Conservation (phyloP, 2,113 vertebrate species). For the Cyprinus carpio region DNA sequence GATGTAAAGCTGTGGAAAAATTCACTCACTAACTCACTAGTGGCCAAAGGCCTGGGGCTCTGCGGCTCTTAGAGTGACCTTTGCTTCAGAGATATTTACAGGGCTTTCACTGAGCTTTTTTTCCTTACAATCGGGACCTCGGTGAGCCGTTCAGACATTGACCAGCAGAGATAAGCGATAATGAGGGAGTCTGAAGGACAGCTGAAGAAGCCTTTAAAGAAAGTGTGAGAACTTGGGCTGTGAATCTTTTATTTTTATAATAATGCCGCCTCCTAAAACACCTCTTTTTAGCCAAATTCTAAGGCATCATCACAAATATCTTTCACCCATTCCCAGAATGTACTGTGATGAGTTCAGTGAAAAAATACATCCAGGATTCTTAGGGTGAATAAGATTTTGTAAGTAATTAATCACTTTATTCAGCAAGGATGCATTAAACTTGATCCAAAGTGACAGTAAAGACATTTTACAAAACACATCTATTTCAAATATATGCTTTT, state of each 20-base stretch:
- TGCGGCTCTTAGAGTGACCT: slow-evolving; percentile 13
- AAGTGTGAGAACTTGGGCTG: slow-evolving; percentile 13
- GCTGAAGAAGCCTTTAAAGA: slow-evolving; percentile 18
- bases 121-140: slow-evolving; percentile 20
- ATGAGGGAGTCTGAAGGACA: slow-evolving; percentile 41
- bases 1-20: neutral
- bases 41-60: slow-evolving; percentile 12
- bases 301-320: neutral
- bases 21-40: neutral
- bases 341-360: neutral
- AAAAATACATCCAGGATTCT: neutral
- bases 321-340: neutral
- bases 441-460: neutral
- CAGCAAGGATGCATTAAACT: neutral
- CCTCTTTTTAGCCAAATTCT: neutral
- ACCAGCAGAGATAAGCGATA: slow-evolving; percentile 31
- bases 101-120: slow-evolving; percentile 40
- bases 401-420: neutral
- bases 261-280: neutral
- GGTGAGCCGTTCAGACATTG: slow-evolving; percentile 33
- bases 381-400: neutral
- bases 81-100: slow-evolving; percentile 38
- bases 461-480: neutral
- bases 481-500: too few species aligned
- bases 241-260: slow-evolving; percentile 10